Conservation (phyloP, 2,888 invertebrate species). For the Eupithecia subfuscata region DNA sequence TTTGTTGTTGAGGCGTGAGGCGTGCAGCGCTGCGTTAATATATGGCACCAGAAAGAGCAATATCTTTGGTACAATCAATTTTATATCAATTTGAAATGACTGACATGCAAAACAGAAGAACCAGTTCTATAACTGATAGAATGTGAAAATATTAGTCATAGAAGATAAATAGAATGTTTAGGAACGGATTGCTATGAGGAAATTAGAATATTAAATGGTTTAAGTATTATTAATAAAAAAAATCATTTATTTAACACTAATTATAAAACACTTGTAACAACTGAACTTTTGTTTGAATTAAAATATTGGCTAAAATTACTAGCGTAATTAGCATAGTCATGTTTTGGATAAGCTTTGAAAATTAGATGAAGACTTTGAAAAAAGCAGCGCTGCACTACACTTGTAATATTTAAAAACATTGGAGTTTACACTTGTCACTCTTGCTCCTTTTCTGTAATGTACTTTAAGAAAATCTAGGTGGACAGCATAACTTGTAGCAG, state of each 20-base stretch:
- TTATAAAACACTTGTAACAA: not conserved
- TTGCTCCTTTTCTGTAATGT: not conserved
- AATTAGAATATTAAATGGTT: not conserved
- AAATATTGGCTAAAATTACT: not conserved
- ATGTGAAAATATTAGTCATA: not conserved
- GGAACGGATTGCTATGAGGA: not conserved
- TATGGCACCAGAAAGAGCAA: not conserved
- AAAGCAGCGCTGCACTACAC: not conserved
- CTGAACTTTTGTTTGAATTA: not conserved
- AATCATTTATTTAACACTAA: not conserved
- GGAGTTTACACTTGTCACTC: not conserved
- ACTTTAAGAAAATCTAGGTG: not conserved
- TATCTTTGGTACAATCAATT: not conserved
- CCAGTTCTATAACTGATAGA: not conserved
- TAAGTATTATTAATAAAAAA: not conserved
- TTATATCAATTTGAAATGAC: not conserved
- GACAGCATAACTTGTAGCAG: not conserved
- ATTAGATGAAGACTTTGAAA: not conserved
- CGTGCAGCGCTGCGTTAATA: constrained; percentile 29
- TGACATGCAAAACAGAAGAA: not conserved
- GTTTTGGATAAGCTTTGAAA: not conserved
- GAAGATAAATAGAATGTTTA: not conserved
- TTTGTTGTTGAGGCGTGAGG: not conserved
- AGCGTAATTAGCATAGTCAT: not conserved
- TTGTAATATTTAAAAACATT: not conserved